Percentiles rank a stretch among this genome's conserved stretches.
Evolutionary conservation across 92 coral and sea anemone genomes (phyloP).

Genomic region (Zoanthus sociatus): DNA sequence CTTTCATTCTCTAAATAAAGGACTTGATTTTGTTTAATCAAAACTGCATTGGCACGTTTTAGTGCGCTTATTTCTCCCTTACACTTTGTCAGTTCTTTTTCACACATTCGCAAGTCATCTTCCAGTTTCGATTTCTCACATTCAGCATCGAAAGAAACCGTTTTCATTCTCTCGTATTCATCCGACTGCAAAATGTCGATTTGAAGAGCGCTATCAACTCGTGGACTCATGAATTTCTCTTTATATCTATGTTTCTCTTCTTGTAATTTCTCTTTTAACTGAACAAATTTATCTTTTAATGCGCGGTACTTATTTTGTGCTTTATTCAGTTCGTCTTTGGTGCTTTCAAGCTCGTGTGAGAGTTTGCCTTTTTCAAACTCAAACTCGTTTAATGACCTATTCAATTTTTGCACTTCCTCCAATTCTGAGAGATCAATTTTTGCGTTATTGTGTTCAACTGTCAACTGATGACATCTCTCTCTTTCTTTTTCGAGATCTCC

Average conservation of each 20-base stretch:
- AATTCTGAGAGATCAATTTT: conserved; percentile 68
- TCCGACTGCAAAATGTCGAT: conserved; percentile 74
- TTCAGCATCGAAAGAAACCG: conserved; percentile 71
- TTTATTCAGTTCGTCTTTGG: conserved; percentile 71
- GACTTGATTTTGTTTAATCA: conserved; percentile 94
- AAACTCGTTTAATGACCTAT: conserved; percentile 78
- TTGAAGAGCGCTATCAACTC: conserved; percentile 87
- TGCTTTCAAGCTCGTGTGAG: conserved; percentile 68
- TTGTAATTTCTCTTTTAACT: conserved; percentile 73
- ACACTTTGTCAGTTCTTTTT: conserved; percentile 69
- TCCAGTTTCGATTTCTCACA: conserved; percentile 72
- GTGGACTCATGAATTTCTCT: conserved; percentile 80
- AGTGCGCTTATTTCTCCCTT: conserved; percentile 85
- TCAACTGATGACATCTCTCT: conserved; percentile 64
- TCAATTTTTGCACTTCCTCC: conserved; percentile 79
- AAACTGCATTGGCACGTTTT: conserved; percentile 86
- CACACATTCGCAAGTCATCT: conserved; percentile 70
- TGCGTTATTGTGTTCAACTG: conserved; percentile 58
- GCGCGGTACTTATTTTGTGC: conserved; percentile 80
- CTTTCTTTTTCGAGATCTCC: conserved; percentile 68
- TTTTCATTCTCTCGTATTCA: conserved; percentile 75
- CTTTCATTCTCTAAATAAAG: conserved; percentile 93
- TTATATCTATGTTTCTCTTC: conserved; percentile 79
- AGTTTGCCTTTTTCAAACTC: conserved; percentile 83
- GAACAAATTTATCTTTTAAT: conserved; percentile 75